Evolutionary conservation across 1,140 invertebrate genomes (phyloP).

Genomic region (Bradysia coprophila): DNA sequence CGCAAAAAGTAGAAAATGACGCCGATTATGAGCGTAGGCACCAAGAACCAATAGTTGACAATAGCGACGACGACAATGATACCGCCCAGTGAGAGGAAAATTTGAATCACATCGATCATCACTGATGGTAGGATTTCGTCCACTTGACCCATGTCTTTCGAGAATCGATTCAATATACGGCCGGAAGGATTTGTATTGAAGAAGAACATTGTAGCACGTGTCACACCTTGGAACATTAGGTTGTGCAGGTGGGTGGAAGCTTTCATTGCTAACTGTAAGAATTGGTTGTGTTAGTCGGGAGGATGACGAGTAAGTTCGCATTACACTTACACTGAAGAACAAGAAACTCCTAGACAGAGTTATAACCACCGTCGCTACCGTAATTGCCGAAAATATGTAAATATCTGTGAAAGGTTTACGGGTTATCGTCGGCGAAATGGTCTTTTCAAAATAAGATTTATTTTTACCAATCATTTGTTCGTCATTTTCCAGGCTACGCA

Average conservation of each 20-base stretch:
- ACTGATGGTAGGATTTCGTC: slow-evolving; percentile 66
- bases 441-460: not conserved
- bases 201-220: slow-evolving; percentile 28
- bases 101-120: slow-evolving; percentile 55
- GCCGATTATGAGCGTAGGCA: slow-evolving; percentile 46
- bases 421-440: not conserved
- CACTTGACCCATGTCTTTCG: slow-evolving; percentile 54
- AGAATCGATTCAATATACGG: slow-evolving; percentile 50
- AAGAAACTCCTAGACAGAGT: slow-evolving; percentile 33
- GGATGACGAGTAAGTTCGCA: too few species aligned
- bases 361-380: slow-evolving; percentile 34
- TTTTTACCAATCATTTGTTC: not conserved
- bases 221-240: slow-evolving; percentile 26
- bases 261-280: slow-evolving; percentile 42
- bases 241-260: slow-evolving; percentile 40
- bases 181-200: slow-evolving; percentile 42
- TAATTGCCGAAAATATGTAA: slow-evolving; percentile 32
- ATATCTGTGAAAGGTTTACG: slow-evolving; percentile 7
- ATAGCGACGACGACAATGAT: slow-evolving; percentile 53
- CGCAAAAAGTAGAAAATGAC: slow-evolving; percentile 55
- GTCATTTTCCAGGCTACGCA: not conserved
- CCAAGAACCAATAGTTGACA: slow-evolving; percentile 55
- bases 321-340: slow-evolving; percentile 38
- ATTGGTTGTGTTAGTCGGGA: too few species aligned
- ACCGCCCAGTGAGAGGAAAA: slow-evolving; percentile 48